phyloP scores from a whole-genome alignment of 2,888 invertebrate species.

The Leptinotarsa tumamoca region DNA sequence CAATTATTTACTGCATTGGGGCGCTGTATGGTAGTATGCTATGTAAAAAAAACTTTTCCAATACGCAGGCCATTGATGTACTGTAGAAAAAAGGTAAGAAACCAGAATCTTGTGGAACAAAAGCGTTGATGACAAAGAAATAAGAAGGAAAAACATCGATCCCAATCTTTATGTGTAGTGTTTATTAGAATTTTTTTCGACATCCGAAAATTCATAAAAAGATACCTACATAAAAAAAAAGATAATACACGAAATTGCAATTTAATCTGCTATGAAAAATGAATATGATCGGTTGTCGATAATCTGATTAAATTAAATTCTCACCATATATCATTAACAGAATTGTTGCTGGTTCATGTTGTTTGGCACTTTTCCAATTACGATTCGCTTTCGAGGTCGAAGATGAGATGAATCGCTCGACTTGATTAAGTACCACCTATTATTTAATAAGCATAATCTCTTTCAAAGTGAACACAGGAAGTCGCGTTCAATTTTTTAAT shows the following conservation, averaged over 20 bases:
- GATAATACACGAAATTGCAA: background rate
- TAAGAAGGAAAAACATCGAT: no score
- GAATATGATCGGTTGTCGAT: constrained; percentile 8
- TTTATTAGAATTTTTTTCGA: background rate
- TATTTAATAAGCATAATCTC: constrained; percentile 25
- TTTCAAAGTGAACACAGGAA: constrained; percentile 20
- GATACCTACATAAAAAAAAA: background rate
- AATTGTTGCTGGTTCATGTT: constrained; percentile 20
- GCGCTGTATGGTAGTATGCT: no score
- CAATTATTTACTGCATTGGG: no score
- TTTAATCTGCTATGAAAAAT: background rate
- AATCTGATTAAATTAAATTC: constrained; percentile 19
- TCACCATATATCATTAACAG: constrained; percentile 13
- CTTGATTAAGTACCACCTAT: constrained; percentile 24
- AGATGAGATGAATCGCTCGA: constrained; percentile 6
- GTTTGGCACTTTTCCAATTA: constrained; percentile 21
- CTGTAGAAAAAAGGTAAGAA: no score
- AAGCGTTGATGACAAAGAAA: no score
- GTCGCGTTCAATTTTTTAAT: constrained; percentile 21
- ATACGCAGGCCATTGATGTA: no score
- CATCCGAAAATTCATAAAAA: background rate
- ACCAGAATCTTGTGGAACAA: no score
- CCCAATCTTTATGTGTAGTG: background rate
- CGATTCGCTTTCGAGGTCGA: background rate
- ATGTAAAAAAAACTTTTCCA: no score